These are phyloP conservation scores for Volucella inanis DNA, from an alignment of 2,888 invertebrate genomes.

Conservation along the genomic window DNA sequence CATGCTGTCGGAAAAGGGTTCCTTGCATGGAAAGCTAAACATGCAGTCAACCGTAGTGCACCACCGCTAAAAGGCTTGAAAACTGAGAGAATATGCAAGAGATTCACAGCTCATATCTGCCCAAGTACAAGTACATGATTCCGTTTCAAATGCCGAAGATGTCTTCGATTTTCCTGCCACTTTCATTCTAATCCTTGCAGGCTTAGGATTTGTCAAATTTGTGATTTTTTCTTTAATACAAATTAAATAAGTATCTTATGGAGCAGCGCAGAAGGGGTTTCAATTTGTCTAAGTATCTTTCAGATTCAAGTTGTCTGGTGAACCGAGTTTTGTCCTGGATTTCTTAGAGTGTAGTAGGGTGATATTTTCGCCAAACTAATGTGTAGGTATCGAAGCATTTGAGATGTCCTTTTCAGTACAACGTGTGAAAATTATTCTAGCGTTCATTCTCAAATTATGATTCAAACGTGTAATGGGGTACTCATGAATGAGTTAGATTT, in stretches of 20 bases:
- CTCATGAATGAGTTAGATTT: too few relatives aligned
- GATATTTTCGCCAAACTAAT: too few relatives aligned
- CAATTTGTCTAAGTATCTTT: not conserved
- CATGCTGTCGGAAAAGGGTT: constrained; percentile 66
- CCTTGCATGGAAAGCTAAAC: constrained; percentile 53
- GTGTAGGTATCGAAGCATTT: too few relatives aligned
- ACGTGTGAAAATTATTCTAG: too few relatives aligned
- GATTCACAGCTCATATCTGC: constrained; percentile 35
- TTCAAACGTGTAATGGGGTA: too few relatives aligned
- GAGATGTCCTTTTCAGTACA: too few relatives aligned
- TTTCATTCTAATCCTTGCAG: not conserved
- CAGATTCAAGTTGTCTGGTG: too few relatives aligned
- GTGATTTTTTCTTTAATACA: constrained; percentile 22
- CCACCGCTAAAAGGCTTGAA: constrained; percentile 32
- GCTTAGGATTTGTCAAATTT: constrained; percentile 40
- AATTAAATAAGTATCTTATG: not conserved
- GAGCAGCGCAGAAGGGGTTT: not conserved
- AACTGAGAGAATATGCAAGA: constrained; percentile 19
- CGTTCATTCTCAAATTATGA: too few relatives aligned
- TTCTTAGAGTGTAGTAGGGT: too few relatives aligned
- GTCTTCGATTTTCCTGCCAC: constrained; percentile 3
- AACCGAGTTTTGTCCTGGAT: too few relatives aligned
- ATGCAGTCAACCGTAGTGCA: constrained; percentile 52
- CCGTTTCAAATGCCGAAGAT: not conserved
- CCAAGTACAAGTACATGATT: constrained; percentile 51